phyloP scores from a whole-genome alignment of 2,797 vertebrate genomes.

The Rhabdomys pumilio region DNA sequence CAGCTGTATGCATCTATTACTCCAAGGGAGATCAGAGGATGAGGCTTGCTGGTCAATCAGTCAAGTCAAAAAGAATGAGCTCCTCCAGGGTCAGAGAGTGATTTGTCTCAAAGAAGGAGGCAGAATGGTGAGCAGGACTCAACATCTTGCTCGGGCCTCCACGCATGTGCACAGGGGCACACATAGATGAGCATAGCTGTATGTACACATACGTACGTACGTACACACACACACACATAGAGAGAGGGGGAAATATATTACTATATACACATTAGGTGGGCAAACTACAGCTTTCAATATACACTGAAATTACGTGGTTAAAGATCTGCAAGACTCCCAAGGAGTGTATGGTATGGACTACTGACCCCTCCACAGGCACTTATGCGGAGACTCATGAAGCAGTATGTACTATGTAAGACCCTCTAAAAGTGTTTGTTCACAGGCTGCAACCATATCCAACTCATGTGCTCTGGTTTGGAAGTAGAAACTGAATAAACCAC shows the following conservation, averaged over 20 bases:
- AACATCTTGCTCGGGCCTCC: background rate
- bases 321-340: background rate
- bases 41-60: background rate
- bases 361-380: background rate
- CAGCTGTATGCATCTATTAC: background rate
- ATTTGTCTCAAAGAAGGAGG: background rate
- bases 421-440: background rate
- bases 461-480: background rate
- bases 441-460: background rate
- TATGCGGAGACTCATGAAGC: background rate
- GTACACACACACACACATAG: background rate
- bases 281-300: background rate
- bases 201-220: background rate
- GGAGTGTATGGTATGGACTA: background rate
- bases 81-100: background rate
- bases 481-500: constrained; percentile 9
- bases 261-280: background rate
- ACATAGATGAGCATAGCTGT: background rate
- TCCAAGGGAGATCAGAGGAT: background rate
- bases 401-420: background rate
- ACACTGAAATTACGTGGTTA: background rate
- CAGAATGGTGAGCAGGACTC: background rate
- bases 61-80: background rate
- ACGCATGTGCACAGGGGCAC: background rate
- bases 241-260: no score